Base-by-base conservation (phyloP, 1,140 invertebrate species). In the Microplitis mediator region DNA sequence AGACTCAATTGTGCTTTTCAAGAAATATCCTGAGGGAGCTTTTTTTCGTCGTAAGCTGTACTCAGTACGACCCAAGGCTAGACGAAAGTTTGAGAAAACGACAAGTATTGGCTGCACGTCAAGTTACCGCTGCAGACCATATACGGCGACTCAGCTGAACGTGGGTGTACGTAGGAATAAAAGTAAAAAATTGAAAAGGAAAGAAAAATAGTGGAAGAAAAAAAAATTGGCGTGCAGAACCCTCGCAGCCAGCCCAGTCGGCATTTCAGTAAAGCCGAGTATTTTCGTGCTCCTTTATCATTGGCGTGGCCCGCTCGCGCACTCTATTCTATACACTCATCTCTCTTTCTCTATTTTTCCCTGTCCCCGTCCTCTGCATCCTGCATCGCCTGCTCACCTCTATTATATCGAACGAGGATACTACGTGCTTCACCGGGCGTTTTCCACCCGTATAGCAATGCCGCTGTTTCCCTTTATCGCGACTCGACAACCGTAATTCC, bases 391-490 rank as follows among this genome's bases (percentile, higher is more conserved):
- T 45, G 39, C 39, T 45, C 60, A 58, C 45, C 50, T 52, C 64
- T 51, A 39, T 56, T 71, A 63, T 63, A 71, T 63, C 31, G 60
- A 71, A 65, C 23, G 63, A 63, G 62, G 62, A 71, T 65, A 35
- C 61, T 71, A 71, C 69, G 69, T 71, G 69, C 69, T 50, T 71
- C 52, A 39, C 35, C 35, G 23, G 35, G 35, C 32, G 45, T 64
- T 71, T 72, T 67, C 63, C 56, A 58, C 54, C 13, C 34, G 50
- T 72, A 45, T 45, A 78, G 75, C 76, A 78, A 78, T 80, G 79
- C 71, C 75, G 77, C 75, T 78, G 77, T 79, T 73, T 70, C 62
- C 62, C 68, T 79, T 80, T 80, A 78, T 80, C 78, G 76, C 71
- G 31, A 71, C 71, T 72, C 77, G 64, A 71, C 75, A 70, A 73